Conservation (phyloP, 2,797 vertebrate genomes). For the Buphagus erythrorhynchus region DNA sequence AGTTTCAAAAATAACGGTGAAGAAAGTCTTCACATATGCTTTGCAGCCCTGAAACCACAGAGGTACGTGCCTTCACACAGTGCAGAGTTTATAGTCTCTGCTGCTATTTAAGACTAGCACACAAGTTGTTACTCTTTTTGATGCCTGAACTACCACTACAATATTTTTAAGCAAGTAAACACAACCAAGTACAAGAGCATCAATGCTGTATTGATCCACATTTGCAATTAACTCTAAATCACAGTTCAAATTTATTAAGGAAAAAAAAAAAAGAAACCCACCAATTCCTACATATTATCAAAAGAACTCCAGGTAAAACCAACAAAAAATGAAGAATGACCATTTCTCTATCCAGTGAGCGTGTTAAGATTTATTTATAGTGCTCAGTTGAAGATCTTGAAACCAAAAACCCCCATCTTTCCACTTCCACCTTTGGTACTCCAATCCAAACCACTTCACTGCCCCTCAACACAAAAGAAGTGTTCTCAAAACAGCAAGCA, state of each 20-base stretch:
- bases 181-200: accelerated
- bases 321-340: background rate
- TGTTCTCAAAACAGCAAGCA: accelerated
- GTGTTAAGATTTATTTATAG: background rate
- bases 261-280: background rate
- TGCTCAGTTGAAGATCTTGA: background rate
- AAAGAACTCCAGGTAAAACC: background rate
- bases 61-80: background rate
- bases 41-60: background rate
- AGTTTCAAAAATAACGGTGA: background rate
- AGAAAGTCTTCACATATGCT: background rate
- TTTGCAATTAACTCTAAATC: background rate
- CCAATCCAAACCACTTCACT: background rate
- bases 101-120: background rate
- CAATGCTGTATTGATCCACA: background rate
- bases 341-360: background rate
- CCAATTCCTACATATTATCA: background rate
- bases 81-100: background rate
- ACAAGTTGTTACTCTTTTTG: background rate
- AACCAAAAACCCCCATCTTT: background rate
- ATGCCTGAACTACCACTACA: background rate
- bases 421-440: background rate
- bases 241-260: background rate
- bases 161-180: slow-evolving; percentile 7
- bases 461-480: background rate